phyloP scores from a whole-genome alignment of 2,888 invertebrate genomes.

The Platycheirus rosarum region DNA sequence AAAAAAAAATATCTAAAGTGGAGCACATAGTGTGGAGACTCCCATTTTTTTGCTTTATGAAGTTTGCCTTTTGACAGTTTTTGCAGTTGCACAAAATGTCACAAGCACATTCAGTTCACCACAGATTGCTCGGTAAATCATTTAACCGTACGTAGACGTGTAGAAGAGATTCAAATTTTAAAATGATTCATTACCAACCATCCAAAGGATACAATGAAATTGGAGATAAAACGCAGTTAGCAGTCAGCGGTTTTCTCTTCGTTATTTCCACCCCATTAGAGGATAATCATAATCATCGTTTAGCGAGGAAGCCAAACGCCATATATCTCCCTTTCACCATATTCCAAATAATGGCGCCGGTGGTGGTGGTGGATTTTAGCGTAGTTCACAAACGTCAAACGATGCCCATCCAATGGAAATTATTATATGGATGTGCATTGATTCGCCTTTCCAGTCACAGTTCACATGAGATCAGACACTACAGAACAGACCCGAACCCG shows the following conservation, averaged over 20 bases:
- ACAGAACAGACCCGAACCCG: too few relatives aligned
- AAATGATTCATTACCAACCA: slow-evolving; percentile 52
- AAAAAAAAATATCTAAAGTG: slow-evolving; percentile 4
- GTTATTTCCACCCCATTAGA: slow-evolving; percentile 72
- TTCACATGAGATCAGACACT: too few relatives aligned
- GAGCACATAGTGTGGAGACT: neutral
- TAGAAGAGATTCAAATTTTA: slow-evolving; percentile 15
- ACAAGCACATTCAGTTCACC: slow-evolving; percentile 21
- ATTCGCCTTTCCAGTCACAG: slow-evolving; percentile 41
- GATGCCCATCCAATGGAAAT: slow-evolving; percentile 62
- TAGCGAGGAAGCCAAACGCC: slow-evolving; percentile 47
- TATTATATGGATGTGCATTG: slow-evolving; percentile 63
- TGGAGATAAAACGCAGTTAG: slow-evolving; percentile 62
- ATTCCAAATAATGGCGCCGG: neutral
- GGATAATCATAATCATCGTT: slow-evolving; percentile 71
- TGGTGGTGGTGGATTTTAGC: neutral
- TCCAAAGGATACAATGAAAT: slow-evolving; percentile 44
- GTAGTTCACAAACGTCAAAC: slow-evolving; percentile 2
- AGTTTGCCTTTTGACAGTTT: slow-evolving; percentile 33
- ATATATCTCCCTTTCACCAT: slow-evolving; percentile 18
- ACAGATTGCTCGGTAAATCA: neutral
- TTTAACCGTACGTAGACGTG: neutral
- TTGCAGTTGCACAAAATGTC: slow-evolving; percentile 26
- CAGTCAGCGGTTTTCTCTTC: slow-evolving; percentile 59
- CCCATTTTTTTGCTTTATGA: slow-evolving; percentile 6